These are phyloP conservation scores for Phataginus tetradactyla DNA, from an alignment of 2,797 vertebrate species.

Conservation along the genomic window DNA sequence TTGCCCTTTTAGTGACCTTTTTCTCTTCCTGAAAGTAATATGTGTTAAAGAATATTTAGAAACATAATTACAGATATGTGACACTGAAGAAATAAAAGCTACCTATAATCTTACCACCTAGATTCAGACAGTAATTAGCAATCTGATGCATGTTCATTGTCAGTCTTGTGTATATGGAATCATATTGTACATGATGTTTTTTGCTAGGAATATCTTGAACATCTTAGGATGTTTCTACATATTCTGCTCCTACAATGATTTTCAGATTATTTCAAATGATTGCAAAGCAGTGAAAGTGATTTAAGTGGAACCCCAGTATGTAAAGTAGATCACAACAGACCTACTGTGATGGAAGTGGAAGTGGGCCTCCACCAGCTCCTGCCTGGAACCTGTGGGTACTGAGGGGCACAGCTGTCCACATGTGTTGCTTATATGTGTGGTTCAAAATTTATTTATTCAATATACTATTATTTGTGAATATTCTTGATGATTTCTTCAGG, in stretches of 20 bases:
- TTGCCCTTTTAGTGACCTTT: not conserved
- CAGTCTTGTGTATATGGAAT: not conserved
- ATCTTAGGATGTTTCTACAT: not conserved
- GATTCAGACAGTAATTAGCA: not conserved
- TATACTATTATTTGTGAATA: not conserved
- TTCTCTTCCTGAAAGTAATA: not conserved
- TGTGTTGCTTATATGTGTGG: not conserved
- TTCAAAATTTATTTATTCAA: not conserved
- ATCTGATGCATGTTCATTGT: not conserved
- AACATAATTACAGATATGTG: not conserved
- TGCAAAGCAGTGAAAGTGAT: not conserved
- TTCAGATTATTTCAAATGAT: not conserved
- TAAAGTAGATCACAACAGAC: not conserved
- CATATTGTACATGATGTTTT: not conserved
- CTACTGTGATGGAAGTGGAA: not conserved
- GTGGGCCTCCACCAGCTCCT: not conserved
- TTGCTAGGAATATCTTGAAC: not conserved
- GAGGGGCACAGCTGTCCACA: not conserved
- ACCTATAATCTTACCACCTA: not conserved
- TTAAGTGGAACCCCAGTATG: not conserved
- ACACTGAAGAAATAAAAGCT: not conserved
- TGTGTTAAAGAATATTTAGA: not conserved
- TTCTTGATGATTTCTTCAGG: conserved; percentile 1
- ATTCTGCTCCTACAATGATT: not conserved
- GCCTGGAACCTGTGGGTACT: not conserved